A percentile compares a stretch with the other conserved stretches of the same genome.
phyloP scores from a whole-genome alignment of 2,888 invertebrate species.

The Ochropleura plecta region DNA sequence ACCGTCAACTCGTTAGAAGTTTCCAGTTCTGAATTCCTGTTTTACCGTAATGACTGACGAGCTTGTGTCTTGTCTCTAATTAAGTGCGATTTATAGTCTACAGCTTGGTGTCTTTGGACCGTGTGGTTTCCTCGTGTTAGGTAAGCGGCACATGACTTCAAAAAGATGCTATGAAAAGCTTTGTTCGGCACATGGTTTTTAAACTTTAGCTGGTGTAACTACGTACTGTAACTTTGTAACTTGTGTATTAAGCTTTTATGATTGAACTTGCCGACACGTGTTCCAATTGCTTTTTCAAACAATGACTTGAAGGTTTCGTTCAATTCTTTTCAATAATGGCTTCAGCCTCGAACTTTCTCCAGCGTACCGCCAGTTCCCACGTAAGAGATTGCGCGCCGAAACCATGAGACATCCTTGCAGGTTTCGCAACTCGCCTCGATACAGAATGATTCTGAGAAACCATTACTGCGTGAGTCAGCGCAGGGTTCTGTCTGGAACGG shows the following conservation, averaged over 20 bases:
- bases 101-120: slow-evolving; percentile 4
- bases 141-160: background rate
- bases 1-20: slow-evolving; percentile 12
- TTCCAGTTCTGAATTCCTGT: slow-evolving; percentile 50
- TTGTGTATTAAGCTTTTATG: background rate
- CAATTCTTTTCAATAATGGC: slow-evolving; percentile 35
- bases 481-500: slow-evolving; percentile 78
- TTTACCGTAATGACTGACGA: slow-evolving; percentile 46
- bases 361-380: slow-evolving; percentile 67
- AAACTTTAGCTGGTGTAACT: background rate
- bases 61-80: slow-evolving; percentile 19
- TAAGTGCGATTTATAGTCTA: slow-evolving; percentile 36
- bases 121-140: slow-evolving; percentile 4
- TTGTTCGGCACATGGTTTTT: background rate
- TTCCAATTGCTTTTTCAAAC: slow-evolving; percentile 31
- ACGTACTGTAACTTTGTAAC: too few relatives aligned
- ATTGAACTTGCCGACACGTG: background rate
- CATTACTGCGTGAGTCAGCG: slow-evolving; percentile 81
- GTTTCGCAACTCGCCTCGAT: slow-evolving; percentile 82
- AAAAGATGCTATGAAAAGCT: background rate
- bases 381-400: slow-evolving; percentile 66
- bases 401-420: slow-evolving; percentile 75
- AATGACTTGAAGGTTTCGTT: slow-evolving; percentile 38
- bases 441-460: slow-evolving; percentile 78
- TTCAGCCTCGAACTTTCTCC: slow-evolving; percentile 69